Base-by-base conservation (phyloP, 2,888 invertebrate genomes). In the Cistogaster globosa region DNA sequence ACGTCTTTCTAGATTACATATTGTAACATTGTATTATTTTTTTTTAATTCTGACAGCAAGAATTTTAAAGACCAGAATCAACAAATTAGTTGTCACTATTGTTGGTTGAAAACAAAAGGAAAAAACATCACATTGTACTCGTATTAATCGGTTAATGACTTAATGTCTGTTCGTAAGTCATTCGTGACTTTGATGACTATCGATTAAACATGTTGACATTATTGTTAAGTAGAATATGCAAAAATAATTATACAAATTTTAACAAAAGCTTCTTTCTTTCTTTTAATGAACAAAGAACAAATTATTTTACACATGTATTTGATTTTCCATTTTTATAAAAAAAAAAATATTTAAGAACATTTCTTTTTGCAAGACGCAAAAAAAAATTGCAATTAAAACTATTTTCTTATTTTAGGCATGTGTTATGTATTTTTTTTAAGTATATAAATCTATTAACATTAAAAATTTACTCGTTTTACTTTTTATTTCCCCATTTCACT, bases 401-500 rank as follows among this genome's bases (percentile, higher is more conserved):
- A 72, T 81, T 68, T 74, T 45, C 60, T 55, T 81, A 62, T 62
- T 81, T 75, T 68, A 12, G 68, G 22, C 22, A 22, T 68, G 20
- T 55, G 3, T 68, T 51, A 48, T 65, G 12, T n/a, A 22, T 8
- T 14, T 0, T 1, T 65, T 38, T 22, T 53, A 32, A 32, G 8
- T 32, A 32, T 51, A 51, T 77, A 26, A 6, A 77, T 68, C 32
- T 80, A 53, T 68, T 26, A 53, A 18, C 2, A 36, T 62, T 55
- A 5, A 81, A 2, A 26, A 22, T 68, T 45, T n/a, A 16, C 42
- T 12, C 1, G 8, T 65, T 32, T 38, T 3, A 42, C 8, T 48
- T 48, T 63, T 69, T 74, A 82, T 71, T 82, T 76, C 82, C 82
- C 76, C 76, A 82, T 82, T 76, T 82, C 76, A 82, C 76, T 48